Base-by-base conservation (phyloP, 2,888 invertebrate species). In the Atrina japonica region DNA sequence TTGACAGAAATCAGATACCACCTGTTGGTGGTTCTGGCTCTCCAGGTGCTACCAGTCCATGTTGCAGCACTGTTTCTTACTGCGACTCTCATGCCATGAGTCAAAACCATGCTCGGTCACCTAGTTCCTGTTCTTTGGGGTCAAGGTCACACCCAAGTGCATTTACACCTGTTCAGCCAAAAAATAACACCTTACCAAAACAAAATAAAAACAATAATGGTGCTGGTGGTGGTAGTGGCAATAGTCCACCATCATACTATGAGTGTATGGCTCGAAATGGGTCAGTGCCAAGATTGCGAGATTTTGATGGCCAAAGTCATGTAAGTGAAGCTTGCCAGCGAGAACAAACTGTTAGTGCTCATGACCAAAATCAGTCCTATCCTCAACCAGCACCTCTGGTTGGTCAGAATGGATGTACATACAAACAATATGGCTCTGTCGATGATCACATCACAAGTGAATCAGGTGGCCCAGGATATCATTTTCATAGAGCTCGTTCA, bases 241-340 rank as follows among this genome's bases (percentile, higher is more conserved):
- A 67, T 63, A 35, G 45, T 40, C 55, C 63, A 25, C 63, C 77
- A 11, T 72, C 77, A 43, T 74, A 70, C 41, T 56, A 67, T n/a
- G 75, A 78, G 29, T 77, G 66, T 45, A 77, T 83, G 59, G 71
- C 73, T 7, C 66, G 70, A 27, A 80, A 82, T n/a, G 83, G 82
- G 21, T 83, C 83, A 16, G 80, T 82, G 16, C 83, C 79, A 6
- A 75, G 84, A 25, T 60, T 83, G 16, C 76, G 83, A 21, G 86
- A 87, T 55, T 83, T 84, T 73, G 87, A 87, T 68, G 86, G 86
- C 14, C 85, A 85, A 61, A 85, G 84, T 66, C 82, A 83, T 55
- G 82, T 81, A 5, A 83, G 84, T 72, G 77, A 70, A 27, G 53
- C 69, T 9, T 59, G 70, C 59, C 59, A 47, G n/a, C 45, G 60